Conservation (phyloP, 2,113 vertebrate species). For the Microtus montanus region DNA sequence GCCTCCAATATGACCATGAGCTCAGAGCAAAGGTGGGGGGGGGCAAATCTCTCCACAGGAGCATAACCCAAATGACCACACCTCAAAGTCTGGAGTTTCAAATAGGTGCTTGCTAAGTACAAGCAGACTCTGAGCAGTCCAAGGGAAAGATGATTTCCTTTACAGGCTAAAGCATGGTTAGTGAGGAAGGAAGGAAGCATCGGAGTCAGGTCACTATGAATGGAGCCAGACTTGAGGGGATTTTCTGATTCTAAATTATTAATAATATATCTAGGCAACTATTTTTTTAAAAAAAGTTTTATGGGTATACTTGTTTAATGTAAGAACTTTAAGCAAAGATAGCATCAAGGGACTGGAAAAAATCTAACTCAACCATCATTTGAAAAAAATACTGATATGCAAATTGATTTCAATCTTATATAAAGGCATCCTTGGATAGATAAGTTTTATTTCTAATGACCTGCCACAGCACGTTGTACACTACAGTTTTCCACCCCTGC, state of each 20-base stretch:
- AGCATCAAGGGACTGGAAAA: background rate
- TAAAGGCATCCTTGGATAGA: background rate
- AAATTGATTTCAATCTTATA: background rate
- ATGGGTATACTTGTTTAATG: background rate
- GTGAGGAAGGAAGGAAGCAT: background rate
- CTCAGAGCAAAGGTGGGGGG: background rate
- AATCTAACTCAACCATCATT: background rate
- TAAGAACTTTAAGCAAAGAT: conserved; percentile 6
- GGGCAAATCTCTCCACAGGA: background rate
- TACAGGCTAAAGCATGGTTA: background rate
- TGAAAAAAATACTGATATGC: background rate
- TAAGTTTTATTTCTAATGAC: background rate
- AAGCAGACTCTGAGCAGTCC: background rate
- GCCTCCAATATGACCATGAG: background rate
- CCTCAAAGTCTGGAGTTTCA: background rate
- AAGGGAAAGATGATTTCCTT: background rate
- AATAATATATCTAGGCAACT: background rate
- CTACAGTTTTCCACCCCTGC: background rate
- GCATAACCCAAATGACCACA: background rate
- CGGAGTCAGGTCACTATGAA: background rate
- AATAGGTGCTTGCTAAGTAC: background rate
- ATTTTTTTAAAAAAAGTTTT: background rate
- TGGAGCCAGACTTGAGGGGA: background rate
- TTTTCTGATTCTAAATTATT: background rate
- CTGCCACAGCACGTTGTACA: background rate